Evolutionary conservation across 2,888 invertebrate genomes (phyloP).

Genomic region (Agrilus mali): DNA sequence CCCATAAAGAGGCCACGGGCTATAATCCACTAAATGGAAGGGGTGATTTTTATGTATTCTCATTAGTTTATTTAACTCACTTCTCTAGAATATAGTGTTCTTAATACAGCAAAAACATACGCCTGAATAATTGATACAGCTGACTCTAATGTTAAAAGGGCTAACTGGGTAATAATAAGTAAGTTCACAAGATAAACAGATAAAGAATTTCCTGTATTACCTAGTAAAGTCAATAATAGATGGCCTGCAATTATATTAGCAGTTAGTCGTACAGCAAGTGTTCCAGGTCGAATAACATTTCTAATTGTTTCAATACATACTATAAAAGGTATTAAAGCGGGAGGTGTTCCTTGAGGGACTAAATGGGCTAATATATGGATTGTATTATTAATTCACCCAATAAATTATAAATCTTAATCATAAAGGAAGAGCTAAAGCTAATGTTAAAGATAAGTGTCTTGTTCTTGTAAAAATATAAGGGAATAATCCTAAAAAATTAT

Average conservation of each 20-base stretch:
- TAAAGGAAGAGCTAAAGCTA: slow-evolving; percentile 46
- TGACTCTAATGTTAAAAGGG: slow-evolving; percentile 43
- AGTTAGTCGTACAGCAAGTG: slow-evolving; percentile 55
- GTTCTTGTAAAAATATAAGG: slow-evolving; percentile 60
- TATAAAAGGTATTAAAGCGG: slow-evolving; percentile 55
- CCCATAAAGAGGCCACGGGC: slow-evolving; percentile 50
- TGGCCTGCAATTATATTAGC: slow-evolving; percentile 71
- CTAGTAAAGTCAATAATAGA: slow-evolving; percentile 49
- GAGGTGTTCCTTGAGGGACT: slow-evolving; percentile 55
- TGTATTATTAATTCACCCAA: slow-evolving; percentile 48
- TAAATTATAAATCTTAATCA: slow-evolving; percentile 54
- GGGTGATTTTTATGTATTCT: slow-evolving; percentile 45
- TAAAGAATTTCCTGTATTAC: slow-evolving; percentile 30
- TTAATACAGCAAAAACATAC: slow-evolving; percentile 52
- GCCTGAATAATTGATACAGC: slow-evolving; percentile 53
- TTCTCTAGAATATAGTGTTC: slow-evolving; percentile 56
- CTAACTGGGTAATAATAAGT: slow-evolving; percentile 33
- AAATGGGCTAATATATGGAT: slow-evolving; percentile 54
- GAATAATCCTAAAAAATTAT: slow-evolving; percentile 57
- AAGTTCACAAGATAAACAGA: slow-evolving; percentile 18
- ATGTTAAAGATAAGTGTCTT: slow-evolving; percentile 47
- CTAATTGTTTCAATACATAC: slow-evolving; percentile 64
- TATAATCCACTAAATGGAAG: slow-evolving; percentile 33
- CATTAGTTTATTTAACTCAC: slow-evolving; percentile 49
- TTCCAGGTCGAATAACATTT: slow-evolving; percentile 56